These are phyloP conservation scores for Spodoptera litura DNA, from an alignment of 1,140 invertebrate species.

Conservation along the genomic window DNA sequence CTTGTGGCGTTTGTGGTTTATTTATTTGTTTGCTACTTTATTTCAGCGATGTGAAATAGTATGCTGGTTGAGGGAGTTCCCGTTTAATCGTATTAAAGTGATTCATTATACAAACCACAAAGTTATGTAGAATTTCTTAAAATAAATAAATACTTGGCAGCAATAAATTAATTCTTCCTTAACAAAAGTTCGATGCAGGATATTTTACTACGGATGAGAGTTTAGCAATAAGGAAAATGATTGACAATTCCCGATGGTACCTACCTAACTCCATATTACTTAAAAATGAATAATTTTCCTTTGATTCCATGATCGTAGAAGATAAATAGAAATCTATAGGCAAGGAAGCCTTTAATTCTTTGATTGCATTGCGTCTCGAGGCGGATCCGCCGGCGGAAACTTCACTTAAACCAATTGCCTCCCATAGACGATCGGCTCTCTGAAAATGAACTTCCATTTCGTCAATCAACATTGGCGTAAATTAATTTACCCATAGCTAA, in stretches of 20 bases:
- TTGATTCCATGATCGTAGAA: not conserved
- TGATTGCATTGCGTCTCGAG: conserved; percentile 60
- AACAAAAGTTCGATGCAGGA: no score
- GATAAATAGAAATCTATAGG: conserved; percentile 18
- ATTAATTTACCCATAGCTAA: conserved; percentile 28
- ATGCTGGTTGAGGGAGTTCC: not conserved
- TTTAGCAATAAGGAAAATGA: not conserved
- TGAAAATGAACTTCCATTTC: conserved; percentile 32
- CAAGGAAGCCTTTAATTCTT: conserved; percentile 45
- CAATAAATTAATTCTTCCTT: no score
- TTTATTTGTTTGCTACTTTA: no score
- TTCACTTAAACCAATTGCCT: conserved; percentile 74
- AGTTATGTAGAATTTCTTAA: not conserved
- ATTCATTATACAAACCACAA: not conserved
- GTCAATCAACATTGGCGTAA: conserved; percentile 9
- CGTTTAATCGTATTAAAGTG: not conserved
- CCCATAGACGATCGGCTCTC: conserved; percentile 44
- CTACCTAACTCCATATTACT: not conserved
- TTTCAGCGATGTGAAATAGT: no score
- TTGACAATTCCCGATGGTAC: not conserved
- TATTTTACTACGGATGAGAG: not conserved
- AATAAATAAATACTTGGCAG: no score
- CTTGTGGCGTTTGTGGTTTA: no score
- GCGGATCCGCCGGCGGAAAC: conserved; percentile 56
- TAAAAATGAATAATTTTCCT: not conserved